A percentile compares a stretch with the other conserved stretches of the same genome.
These are phyloP conservation scores for Synanceia verrucosa DNA, from an alignment of 2,797 vertebrate genomes.

Conservation along the genomic window DNA sequence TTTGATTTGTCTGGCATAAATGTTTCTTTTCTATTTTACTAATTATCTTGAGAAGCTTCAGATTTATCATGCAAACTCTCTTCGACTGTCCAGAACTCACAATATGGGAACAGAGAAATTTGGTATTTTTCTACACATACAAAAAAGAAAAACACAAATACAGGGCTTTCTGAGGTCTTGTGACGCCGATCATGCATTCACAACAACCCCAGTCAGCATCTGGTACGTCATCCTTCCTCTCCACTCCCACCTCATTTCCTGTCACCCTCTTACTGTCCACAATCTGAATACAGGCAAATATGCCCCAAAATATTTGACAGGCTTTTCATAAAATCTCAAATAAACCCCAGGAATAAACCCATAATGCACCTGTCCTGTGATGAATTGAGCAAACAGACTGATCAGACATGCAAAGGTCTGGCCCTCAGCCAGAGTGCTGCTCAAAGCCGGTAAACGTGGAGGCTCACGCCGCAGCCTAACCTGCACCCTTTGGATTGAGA, in stretches of 20 bases:
- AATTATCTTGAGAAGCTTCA: background rate
- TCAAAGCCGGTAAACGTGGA: constrained; percentile 16
- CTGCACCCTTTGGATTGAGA: constrained; percentile 13
- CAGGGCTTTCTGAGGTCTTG: background rate
- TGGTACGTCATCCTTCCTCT: background rate
- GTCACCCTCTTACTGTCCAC: background rate
- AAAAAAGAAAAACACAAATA: background rate
- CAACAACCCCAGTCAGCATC: background rate
- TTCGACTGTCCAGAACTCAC: background rate
- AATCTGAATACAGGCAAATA: background rate
- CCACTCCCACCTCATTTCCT: background rate
- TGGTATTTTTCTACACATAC: too few species aligned
- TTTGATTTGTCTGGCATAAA: background rate
- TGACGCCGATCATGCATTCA: background rate
- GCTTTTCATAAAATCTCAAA: background rate
- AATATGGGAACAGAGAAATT: background rate
- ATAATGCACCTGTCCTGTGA: background rate
- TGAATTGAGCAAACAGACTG: constrained; percentile 1
- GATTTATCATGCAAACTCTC: background rate
- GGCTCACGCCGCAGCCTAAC: background rate
- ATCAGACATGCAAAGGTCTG: background rate
- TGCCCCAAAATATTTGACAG: background rate
- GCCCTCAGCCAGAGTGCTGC: background rate
- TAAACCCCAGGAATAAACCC: background rate
- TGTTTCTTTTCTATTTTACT: background rate